A percentile compares a stretch with the other conserved stretches of the same genome.
These are phyloP conservation scores for Lucilia sericata DNA, from an alignment of 1,140 invertebrate species.

Conservation along the genomic window DNA sequence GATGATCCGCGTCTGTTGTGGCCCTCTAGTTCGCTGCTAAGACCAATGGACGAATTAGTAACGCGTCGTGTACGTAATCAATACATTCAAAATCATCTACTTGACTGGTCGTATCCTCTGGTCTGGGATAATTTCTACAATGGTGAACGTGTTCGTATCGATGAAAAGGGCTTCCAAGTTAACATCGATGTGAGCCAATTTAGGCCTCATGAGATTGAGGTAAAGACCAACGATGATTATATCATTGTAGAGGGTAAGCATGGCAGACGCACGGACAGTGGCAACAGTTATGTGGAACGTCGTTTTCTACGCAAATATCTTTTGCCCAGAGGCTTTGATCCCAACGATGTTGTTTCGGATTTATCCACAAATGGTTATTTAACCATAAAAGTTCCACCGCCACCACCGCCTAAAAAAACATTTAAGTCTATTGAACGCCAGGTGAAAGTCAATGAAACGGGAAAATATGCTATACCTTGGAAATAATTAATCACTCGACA, in stretches of 20 bases:
- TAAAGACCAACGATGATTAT: slow-evolving; percentile 84
- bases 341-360: slow-evolving; percentile 79
- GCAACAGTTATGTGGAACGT: slow-evolving; percentile 80
- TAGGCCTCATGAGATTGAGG: slow-evolving; percentile 85
- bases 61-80: slow-evolving; percentile 61
- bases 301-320: slow-evolving; percentile 80
- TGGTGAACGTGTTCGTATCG: slow-evolving; percentile 69
- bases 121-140: slow-evolving; percentile 69
- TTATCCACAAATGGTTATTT: slow-evolving; percentile 83
- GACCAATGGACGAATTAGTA: slow-evolving; percentile 62
- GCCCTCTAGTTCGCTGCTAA: slow-evolving; percentile 48
- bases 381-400: slow-evolving; percentile 76
- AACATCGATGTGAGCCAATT: slow-evolving; percentile 89
- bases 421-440: slow-evolving; percentile 57
- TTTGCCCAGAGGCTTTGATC: slow-evolving; percentile 71
- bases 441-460: slow-evolving; percentile 61
- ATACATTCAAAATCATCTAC: slow-evolving; percentile 58
- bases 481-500: slow-evolving; percentile 49
- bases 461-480: slow-evolving; percentile 62
- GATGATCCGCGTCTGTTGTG: slow-evolving; percentile 61
- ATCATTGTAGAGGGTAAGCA: slow-evolving; percentile 86
- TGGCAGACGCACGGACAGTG: slow-evolving; percentile 81
- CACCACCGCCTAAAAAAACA: slow-evolving; percentile 66
- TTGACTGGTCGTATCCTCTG: slow-evolving; percentile 62
- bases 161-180: slow-evolving; percentile 83